Conservation (phyloP, 92 coral and sea anemone genomes). For the Palythoa caribaeorum region DNA sequence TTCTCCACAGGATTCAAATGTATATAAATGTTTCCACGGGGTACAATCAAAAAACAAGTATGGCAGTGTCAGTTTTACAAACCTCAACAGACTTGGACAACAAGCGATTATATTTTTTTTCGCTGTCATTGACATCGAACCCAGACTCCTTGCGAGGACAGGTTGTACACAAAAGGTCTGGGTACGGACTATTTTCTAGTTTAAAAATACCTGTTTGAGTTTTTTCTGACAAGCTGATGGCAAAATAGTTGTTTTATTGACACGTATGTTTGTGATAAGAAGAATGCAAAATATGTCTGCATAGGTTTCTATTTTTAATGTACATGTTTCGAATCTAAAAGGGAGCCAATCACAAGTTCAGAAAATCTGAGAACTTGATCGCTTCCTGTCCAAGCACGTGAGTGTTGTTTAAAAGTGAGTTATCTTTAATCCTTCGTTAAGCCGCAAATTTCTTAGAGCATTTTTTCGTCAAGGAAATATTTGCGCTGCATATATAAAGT, state of each 20-base stretch:
- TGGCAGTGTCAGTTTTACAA: neutral
- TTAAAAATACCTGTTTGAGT: neutral
- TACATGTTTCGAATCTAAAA: neutral
- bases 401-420: neutral
- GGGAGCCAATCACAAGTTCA: neutral
- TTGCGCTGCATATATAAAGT: no score
- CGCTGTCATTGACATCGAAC: neutral
- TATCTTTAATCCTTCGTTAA: no score
- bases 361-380: neutral
- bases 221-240: neutral
- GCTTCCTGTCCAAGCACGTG: slow-evolving; percentile 5
- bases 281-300: neutral
- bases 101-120: neutral
- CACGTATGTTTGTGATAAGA: neutral
- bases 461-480: neutral
- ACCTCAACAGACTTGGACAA: neutral
- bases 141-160: neutral
- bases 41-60: neutral
- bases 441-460: no score
- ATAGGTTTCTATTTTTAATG: neutral
- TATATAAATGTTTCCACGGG: neutral
- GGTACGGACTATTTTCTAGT: neutral
- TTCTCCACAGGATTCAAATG: neutral
- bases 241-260: neutral
- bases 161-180: neutral